Percentiles rank a stretch among this genome's conserved stretches.
phyloP scores from a whole-genome alignment of 2,113 vertebrate species.

The Nymphicus hollandicus region DNA sequence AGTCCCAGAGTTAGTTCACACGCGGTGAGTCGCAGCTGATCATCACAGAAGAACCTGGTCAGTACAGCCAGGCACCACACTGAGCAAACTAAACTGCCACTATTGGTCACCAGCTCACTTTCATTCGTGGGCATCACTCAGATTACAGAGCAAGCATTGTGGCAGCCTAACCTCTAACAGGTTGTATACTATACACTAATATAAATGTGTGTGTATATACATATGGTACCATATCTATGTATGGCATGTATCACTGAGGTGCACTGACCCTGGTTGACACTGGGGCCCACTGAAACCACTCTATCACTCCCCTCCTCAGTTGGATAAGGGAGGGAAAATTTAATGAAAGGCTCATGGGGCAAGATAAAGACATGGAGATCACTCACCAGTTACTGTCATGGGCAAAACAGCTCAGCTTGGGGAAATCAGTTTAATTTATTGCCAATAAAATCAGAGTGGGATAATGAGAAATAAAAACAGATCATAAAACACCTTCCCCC shows the following conservation, averaged over 20 bases:
- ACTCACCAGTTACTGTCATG: background rate
- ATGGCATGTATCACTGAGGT: background rate
- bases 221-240: accelerated
- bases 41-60: accelerated
- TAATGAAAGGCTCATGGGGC: background rate
- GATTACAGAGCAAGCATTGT: background rate
- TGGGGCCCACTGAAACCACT: background rate
- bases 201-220: no score
- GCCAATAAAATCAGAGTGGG: background rate
- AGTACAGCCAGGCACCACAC: accelerated
- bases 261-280: background rate
- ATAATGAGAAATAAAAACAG: background rate
- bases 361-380: background rate
- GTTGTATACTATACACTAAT: accelerated
- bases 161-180: background rate
- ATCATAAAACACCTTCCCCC: background rate
- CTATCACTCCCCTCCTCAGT: background rate
- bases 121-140: no score
- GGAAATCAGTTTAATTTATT: background rate
- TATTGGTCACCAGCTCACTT: background rate
- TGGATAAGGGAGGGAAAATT: background rate
- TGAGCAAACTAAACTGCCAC: background rate
- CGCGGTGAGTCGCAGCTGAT: background rate
- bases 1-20: background rate
- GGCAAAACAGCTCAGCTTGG: background rate